A percentile compares a stretch with the other conserved stretches of the same genome.
Conservation (phyloP, 2,888 invertebrate species). For the Anorthoa munda region DNA sequence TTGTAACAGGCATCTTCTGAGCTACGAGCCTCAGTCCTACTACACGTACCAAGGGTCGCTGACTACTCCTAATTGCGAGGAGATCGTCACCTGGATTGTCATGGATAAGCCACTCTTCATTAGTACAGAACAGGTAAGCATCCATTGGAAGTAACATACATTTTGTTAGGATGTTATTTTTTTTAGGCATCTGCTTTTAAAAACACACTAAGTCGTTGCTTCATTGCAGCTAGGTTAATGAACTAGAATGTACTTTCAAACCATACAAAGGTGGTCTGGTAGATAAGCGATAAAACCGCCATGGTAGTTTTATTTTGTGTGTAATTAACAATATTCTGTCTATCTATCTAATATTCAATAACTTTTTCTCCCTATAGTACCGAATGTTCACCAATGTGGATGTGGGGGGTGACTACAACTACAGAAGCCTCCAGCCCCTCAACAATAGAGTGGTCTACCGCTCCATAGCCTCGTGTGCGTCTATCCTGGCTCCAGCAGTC, state of each 20-base stretch:
- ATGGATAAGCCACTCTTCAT: conserved; percentile 84
- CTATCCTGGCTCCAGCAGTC: conserved; percentile 72
- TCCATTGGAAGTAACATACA: no score
- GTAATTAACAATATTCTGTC: no score
- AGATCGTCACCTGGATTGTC: conserved; percentile 94
- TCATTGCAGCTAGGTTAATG: no score
- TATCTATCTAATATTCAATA: no score
- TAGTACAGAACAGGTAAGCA: conserved; percentile 84
- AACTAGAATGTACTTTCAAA: no score
- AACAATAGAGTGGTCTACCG: conserved; percentile 84
- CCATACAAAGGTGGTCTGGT: no score
- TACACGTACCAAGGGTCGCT: conserved; percentile 94
- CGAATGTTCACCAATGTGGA: conserved; percentile 80
- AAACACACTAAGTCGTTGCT: no score
- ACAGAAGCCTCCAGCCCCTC: conserved; percentile 83
- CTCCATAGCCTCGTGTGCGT: conserved; percentile 78
- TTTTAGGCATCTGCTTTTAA: no score
- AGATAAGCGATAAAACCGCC: no score
- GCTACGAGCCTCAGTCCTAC: conserved; percentile 90
- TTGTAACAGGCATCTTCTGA: conserved; percentile 88
- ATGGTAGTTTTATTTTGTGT: no score
- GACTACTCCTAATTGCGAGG: conserved; percentile 94
- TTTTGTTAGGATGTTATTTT: no score
- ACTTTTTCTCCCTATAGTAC: conserved; percentile 74
- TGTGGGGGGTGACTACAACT: conserved; percentile 85